These are phyloP conservation scores for Drosophila mimetica DNA, from an alignment of 2,888 invertebrate species.

Conservation along the genomic window DNA sequence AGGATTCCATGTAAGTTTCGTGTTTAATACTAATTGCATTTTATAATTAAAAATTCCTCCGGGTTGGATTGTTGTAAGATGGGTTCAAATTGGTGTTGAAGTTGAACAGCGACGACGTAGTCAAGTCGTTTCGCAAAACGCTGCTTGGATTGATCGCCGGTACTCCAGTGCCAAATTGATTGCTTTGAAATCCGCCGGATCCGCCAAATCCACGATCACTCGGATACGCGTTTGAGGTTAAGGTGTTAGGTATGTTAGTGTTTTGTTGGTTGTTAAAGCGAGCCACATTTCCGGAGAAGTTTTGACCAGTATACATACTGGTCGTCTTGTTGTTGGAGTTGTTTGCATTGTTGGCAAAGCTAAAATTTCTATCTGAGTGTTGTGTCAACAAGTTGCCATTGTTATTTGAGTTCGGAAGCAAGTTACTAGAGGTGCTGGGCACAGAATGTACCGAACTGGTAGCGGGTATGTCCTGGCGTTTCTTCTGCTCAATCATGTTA, in stretches of 20 bases:
- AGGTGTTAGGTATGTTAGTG: constrained; percentile 21
- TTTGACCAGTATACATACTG: constrained; percentile 41
- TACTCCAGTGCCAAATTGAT: constrained; percentile 6
- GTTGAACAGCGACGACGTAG: constrained; percentile 22
- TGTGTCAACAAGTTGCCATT: constrained; percentile 15
- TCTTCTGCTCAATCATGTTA: constrained; percentile 79
- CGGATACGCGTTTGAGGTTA: constrained; percentile 15
- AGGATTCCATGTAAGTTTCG: constrained; percentile 1
- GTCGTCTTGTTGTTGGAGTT: constrained; percentile 19
- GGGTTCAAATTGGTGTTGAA: constrained; percentile 32
- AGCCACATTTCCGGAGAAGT: constrained; percentile 51
- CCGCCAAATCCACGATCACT: constrained; percentile 12
- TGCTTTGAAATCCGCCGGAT: constrained; percentile 26
- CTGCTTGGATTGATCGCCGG: constrained; percentile 19
- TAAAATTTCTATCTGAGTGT: constrained; percentile 18
- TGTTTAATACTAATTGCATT: constrained; percentile 6
- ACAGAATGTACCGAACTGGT: neutral
- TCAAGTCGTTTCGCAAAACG: constrained; percentile 14
- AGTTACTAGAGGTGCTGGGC: neutral
- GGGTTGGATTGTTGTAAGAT: constrained; percentile 20
- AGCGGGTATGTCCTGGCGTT: constrained; percentile 46
- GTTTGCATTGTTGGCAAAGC: constrained; percentile 14
- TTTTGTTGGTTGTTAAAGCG: constrained; percentile 38
- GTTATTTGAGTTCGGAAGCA: neutral
- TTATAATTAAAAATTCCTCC: constrained; percentile 22